Percentiles rank a stretch among this genome's conserved stretches.
Evolutionary conservation across 1,140 invertebrate species (phyloP).

Genomic region (Neelides sp.): DNA sequence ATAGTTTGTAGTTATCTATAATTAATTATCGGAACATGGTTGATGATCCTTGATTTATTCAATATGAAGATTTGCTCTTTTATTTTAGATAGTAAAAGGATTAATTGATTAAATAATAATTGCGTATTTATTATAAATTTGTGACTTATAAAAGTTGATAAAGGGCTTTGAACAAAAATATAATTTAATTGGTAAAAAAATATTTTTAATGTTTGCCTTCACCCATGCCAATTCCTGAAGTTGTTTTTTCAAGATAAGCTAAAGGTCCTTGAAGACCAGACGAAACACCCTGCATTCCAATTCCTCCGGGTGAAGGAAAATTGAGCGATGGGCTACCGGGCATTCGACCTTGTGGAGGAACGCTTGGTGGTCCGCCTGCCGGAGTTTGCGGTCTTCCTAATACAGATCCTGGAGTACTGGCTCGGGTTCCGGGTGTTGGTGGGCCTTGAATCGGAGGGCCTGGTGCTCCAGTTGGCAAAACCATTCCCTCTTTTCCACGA

Average conservation of each 20-base stretch:
- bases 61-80: no score
- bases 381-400: constrained; percentile 33
- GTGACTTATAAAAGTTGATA: no score
- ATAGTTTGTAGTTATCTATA: no score
- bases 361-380: background rate
- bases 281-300: constrained; percentile 30
- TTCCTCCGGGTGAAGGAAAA: constrained; percentile 31
- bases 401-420: constrained; percentile 26
- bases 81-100: no score
- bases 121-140: no score
- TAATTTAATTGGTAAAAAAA: no score
- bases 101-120: no score
- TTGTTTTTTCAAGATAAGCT: constrained; percentile 65
- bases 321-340: constrained; percentile 36
- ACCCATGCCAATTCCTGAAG: constrained; percentile 64
- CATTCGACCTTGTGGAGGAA: constrained; percentile 40
- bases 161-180: no score
- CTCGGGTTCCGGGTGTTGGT: constrained; percentile 22
- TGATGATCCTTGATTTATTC: no score
- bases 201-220: no score
- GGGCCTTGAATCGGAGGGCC: constrained; percentile 36
- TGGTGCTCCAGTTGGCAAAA: constrained; percentile 31
- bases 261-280: constrained; percentile 53
- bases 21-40: no score
- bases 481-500: background rate